Conservation (phyloP, 1,140 invertebrate genomes). For the Drosophila orena region DNA sequence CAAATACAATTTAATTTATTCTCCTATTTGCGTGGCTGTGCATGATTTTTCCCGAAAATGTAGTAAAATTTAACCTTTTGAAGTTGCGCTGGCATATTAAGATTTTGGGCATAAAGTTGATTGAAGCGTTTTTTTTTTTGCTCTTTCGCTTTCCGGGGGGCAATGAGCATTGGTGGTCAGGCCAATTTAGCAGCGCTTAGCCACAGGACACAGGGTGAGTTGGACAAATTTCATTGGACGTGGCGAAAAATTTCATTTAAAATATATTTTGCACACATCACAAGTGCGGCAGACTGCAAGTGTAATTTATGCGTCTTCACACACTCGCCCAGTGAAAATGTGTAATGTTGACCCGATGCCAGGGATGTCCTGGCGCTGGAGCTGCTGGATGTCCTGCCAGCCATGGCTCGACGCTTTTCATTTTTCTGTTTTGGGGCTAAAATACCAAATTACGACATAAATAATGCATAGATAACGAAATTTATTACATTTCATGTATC, state of each 20-base stretch:
- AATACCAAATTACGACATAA: slow-evolving; percentile 84
- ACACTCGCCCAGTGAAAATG: slow-evolving; percentile 61
- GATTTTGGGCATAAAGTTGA: slow-evolving; percentile 45
- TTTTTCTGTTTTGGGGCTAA: slow-evolving; percentile 83
- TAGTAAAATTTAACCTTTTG: slow-evolving; percentile 23
- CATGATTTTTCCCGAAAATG: slow-evolving; percentile 5
- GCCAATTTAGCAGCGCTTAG: slow-evolving; percentile 68
- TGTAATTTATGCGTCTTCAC: slow-evolving; percentile 78
- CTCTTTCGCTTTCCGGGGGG: too few relatives aligned
- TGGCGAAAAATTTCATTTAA: slow-evolving; percentile 50
- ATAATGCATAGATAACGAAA: slow-evolving; percentile 84
- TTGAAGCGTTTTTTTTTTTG: slow-evolving; percentile 13
- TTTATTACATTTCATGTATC: slow-evolving; percentile 84
- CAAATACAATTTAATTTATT: slow-evolving; percentile 41
- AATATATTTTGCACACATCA: slow-evolving; percentile 56
- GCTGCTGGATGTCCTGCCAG: slow-evolving; percentile 48
- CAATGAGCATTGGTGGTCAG: slow-evolving; percentile 24
- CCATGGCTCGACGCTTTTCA: slow-evolving; percentile 73
- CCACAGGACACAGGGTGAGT: slow-evolving; percentile 33
- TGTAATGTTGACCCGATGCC: slow-evolving; percentile 76
- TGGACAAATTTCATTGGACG: slow-evolving; percentile 71
- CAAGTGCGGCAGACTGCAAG: slow-evolving; percentile 62
- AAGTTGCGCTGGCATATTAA: slow-evolving; percentile 29
- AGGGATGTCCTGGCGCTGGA: slow-evolving; percentile 23
- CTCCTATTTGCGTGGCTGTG: slow-evolving; percentile 13